These are phyloP conservation scores for Julus scandinavius DNA, from an alignment of 2,888 invertebrate species.

Conservation along the genomic window DNA sequence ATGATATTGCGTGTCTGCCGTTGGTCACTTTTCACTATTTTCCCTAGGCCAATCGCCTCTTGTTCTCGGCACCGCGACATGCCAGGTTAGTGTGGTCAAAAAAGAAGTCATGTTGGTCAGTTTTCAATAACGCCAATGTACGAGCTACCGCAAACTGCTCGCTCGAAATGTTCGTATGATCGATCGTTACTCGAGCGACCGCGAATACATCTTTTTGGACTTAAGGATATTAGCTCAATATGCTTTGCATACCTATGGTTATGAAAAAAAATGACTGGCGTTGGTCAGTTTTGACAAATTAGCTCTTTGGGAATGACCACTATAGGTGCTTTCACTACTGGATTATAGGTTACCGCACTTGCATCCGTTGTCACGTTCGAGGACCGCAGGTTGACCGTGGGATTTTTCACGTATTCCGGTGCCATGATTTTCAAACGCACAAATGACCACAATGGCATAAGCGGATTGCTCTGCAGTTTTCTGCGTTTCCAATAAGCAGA, in stretches of 20 bases:
- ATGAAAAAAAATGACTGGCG: neutral
- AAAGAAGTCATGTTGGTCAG: slow-evolving; percentile 10
- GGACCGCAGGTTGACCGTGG: neutral
- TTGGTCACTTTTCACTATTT: neutral
- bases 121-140: neutral
- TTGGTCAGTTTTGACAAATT: neutral
- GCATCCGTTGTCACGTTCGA: neutral
- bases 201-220: neutral
- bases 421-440: neutral
- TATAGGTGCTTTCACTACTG: neutral
- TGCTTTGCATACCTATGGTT: neutral
- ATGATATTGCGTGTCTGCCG: neutral
- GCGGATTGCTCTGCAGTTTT: neutral
- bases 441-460: neutral
- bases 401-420: neutral
- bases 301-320: neutral
- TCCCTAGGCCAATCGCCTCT: neutral
- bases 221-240: neutral
- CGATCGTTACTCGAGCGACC: neutral
- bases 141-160: neutral
- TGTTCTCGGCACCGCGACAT: neutral
- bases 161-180: neutral
- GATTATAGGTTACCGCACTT: neutral
- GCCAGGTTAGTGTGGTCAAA: neutral
- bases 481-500: neutral